These are phyloP conservation scores for Carabus problematicus DNA, from an alignment of 2,888 invertebrate species.

Conservation along the genomic window DNA sequence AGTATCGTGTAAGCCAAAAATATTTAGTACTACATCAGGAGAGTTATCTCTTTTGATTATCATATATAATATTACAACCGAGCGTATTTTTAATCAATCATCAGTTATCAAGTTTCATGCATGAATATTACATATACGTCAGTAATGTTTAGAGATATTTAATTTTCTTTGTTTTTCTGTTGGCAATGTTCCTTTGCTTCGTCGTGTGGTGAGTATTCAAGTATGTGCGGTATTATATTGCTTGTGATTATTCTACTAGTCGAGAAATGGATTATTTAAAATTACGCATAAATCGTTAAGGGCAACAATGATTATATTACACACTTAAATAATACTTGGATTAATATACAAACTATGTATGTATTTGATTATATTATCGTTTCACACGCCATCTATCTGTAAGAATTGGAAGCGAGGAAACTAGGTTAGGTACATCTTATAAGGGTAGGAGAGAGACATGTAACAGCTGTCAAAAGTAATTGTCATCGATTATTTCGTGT, in stretches of 20 bases:
- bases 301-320: too few species aligned
- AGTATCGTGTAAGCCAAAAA: slow-evolving; percentile 17
- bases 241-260: slow-evolving; percentile 42
- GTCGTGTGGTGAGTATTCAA: slow-evolving; percentile 33
- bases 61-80: slow-evolving; percentile 5
- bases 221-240: slow-evolving; percentile 36
- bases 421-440: slow-evolving; percentile 34
- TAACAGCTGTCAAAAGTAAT: slow-evolving; percentile 16
- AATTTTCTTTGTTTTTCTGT: slow-evolving; percentile 30
- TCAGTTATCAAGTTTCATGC: slow-evolving; percentile 20
- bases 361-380: too few species aligned
- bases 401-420: slow-evolving; percentile 15
- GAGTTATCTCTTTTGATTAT: slow-evolving; percentile 1
- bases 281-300: slow-evolving; percentile 29
- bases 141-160: slow-evolving; percentile 23
- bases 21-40: neutral
- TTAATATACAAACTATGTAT: neutral
- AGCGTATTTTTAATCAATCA: slow-evolving; percentile 1
- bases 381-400: too few species aligned
- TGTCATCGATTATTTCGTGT: slow-evolving; percentile 28
- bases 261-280: slow-evolving; percentile 30
- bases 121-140: slow-evolving; percentile 17
- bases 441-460: neutral
- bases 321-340: too few species aligned
- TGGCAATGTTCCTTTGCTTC: slow-evolving; percentile 35